Evolutionary conservation across 2,797 vertebrate genomes (phyloP), one percentile per base, ranked within the genome.

Genomic region (Enteromius paludinosus): DNA sequence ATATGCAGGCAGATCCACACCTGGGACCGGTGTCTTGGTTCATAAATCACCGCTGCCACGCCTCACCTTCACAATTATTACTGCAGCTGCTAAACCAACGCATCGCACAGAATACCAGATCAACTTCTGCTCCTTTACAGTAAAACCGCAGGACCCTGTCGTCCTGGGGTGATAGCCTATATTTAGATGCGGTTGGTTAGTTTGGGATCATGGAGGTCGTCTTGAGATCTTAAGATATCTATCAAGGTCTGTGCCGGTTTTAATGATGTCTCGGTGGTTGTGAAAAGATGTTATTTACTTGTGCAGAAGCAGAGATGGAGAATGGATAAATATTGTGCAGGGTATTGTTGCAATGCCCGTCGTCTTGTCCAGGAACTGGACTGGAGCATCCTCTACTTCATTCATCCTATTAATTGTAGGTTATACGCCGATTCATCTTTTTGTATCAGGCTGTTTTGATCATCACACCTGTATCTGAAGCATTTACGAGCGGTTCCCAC

Each of bases 1-100:
- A 90, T 89, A 87, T 73, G n/a, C 23, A 5, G 5, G 30, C 69
- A 52, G 70, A 85, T 83, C 77, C 75, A 83, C 88, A 87, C 87
- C 85, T 83, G 83, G 78, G 80, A 87, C 71, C 7, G 20, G 62
- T 74, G 54, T 61, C 28, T 78, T 38, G 41, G 52, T 72, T 73
- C 70, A 82, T 85, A 84, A 87, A 84, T 78, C 79, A 82, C 70
- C n/a, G 38, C 38, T 47, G 84, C 82, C 79, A 83, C 86, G 77
- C 82, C 81, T 85, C 59, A 69, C 35, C 12, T 35, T 38, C 75
- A 33, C 61, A 62, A 38, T 28, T 17, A 69, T 14, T 78, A 25
- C 49, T 80, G 62, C 47, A 80, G 56, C 30, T 65, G 71, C 41
- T 17, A 15, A n/a, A 54, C 52, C 0, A 20, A 43, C 9, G 1